Percentiles rank a stretch among this genome's conserved stretches.
Conservation (phyloP, 2,888 invertebrate species). For the Dyspetes luteomarginatus region DNA sequence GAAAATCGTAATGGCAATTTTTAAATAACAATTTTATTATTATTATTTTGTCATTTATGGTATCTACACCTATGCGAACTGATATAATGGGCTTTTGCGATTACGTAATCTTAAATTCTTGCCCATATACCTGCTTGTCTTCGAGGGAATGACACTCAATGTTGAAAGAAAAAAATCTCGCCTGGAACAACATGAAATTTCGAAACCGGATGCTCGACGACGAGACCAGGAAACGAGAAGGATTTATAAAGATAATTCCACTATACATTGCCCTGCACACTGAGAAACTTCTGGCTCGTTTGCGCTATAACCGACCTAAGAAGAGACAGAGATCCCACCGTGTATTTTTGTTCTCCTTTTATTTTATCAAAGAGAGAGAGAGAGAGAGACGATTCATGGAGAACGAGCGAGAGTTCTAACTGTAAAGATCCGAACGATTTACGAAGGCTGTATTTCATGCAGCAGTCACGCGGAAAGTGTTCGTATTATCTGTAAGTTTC, state of each 20-base stretch:
- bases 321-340: background rate
- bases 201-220: constrained; percentile 52
- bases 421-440: constrained; percentile 55
- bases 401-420: constrained; percentile 42
- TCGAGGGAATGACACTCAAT: constrained; percentile 27
- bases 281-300: constrained; percentile 8
- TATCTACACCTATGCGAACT: background rate
- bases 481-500: constrained; percentile 18
- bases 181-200: constrained; percentile 22
- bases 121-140: constrained; percentile 24
- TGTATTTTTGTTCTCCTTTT: constrained; percentile 13
- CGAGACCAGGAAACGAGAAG: constrained; percentile 53
- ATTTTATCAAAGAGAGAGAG: constrained; percentile 27
- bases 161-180: background rate
- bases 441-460: constrained; percentile 46
- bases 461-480: constrained; percentile 9
- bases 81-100: constrained; percentile 31
- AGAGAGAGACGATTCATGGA: background rate
- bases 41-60: constrained; percentile 6
- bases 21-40: background rate
- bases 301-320: constrained; percentile 4
- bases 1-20: too few relatives aligned
- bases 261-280: background rate
- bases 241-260: background rate
- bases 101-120: constrained; percentile 43